Base-by-base conservation (phyloP, 2,888 invertebrate species). In the Megastigmus dorsalis region DNA sequence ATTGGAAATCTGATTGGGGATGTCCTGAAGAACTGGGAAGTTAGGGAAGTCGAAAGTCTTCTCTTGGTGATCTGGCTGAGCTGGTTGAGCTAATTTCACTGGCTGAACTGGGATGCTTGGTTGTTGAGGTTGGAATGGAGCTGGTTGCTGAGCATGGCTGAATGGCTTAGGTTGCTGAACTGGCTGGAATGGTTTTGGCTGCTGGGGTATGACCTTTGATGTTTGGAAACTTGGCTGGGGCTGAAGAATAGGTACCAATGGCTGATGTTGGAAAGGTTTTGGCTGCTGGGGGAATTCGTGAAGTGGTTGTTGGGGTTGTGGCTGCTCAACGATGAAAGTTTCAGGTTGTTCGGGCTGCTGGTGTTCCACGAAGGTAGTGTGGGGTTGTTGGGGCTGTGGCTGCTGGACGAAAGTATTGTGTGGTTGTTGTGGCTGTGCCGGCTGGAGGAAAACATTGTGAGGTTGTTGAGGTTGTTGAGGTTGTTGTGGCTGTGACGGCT, bases 11-110 rank as follows among this genome's bases (percentile, higher is more conserved):
- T 57, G 36, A 28, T 74, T 72, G 1, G 66, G 55, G 2, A 77
- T 74, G 1, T 71, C 45, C 5, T 52, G 50, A 5, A 62, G 10
- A n/a, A 18, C n/a, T n/a, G 48, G 66, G 50, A 36, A 50, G 20
- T 43, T 74, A 10, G 59, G 43, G 70, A 63, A 57, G 7, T 65
- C 43, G 52, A 75, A 54, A 3, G 60, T 69, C 23, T 77, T 71
- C n/a, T 13, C 41, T 23, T 18, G 62, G 26, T 28, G 41, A 18
- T 18, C 55, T 7, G 23, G 62, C 10, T 33, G 52, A 1, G 33
- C 36, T 50, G 60, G 41, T 30, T 52, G 52, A n/a, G 3, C 13
- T 13, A 28, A 3, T 18, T 36, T 28, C 1, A 43, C 5, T 6
- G 67, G 48, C 4, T 41, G 63, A 2, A 43, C 28, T 9, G 50